Evolutionary conservation across 2,113 vertebrate genomes (phyloP).

Genomic region (Cichladusa arquata): DNA sequence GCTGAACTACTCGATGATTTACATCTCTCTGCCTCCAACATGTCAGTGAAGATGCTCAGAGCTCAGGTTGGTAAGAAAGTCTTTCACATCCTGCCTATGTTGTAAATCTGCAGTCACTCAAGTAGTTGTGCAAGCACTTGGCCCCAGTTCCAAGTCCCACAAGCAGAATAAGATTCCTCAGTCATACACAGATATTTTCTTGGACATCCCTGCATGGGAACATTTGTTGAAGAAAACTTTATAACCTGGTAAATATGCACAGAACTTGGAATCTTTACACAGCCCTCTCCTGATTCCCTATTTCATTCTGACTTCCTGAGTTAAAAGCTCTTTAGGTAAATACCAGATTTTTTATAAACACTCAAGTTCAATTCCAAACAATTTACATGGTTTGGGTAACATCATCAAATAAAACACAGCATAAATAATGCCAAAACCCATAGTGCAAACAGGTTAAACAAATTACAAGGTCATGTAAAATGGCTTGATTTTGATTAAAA

Average conservation of each 20-base stretch:
- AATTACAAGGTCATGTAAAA: background rate
- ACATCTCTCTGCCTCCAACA: accelerated
- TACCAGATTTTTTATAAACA: background rate
- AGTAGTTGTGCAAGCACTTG: background rate
- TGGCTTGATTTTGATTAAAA: background rate
- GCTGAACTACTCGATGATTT: background rate
- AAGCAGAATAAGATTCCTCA: background rate
- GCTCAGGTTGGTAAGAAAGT: background rate
- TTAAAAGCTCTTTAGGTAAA: background rate
- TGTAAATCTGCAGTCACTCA: background rate
- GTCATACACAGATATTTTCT: background rate
- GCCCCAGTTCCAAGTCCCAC: background rate
- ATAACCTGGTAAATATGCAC: background rate
- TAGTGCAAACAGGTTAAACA: background rate
- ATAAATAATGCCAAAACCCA: background rate
- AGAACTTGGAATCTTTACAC: background rate
- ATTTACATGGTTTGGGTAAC: background rate
- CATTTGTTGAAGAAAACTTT: background rate
- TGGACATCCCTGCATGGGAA: background rate
- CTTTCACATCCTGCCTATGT: background rate
- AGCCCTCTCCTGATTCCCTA: background rate
- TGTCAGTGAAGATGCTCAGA: background rate
- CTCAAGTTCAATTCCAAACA: background rate
- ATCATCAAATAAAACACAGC: background rate
- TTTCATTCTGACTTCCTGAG: background rate